A percentile compares a stretch with the other conserved stretches of the same genome.
Conservation (phyloP, 2,797 vertebrate species). For the Mus spretus region DNA sequence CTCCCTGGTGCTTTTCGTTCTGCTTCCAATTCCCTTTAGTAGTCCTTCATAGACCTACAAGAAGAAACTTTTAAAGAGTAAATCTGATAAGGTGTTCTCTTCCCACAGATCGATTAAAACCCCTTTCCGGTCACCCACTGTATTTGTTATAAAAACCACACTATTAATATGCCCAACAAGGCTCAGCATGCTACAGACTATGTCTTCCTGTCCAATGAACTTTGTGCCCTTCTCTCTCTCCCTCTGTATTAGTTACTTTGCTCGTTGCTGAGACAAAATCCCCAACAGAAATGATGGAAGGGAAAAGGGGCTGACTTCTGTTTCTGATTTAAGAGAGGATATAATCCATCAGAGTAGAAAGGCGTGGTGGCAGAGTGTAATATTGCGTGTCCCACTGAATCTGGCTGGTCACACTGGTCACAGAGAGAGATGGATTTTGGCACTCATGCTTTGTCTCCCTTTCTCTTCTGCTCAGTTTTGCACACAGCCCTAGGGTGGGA, state of each 20-base stretch:
- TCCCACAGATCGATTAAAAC: not conserved
- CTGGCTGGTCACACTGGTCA: not conserved
- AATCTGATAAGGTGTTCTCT: not conserved
- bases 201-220: not conserved
- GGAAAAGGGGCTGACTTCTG: not conserved
- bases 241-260: not conserved
- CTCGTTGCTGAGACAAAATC: not conserved
- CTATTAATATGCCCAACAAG: not conserved
- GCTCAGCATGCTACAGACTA: not conserved
- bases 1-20: not conserved
- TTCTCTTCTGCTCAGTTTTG: not conserved
- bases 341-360: not conserved
- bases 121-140: not conserved
- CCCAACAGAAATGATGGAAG: not conserved
- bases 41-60: not conserved
- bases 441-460: not conserved
- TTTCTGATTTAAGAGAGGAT: not conserved
- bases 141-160: not conserved
- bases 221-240: not conserved
- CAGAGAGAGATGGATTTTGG: not conserved
- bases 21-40: not conserved
- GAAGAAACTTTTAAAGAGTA: not conserved
- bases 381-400: not conserved
- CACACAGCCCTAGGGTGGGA: not conserved
- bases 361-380: not conserved